Evolutionary conservation across 2,888 invertebrate genomes (phyloP).

Genomic region (Kuschelorhynchus macadamiae): DNA sequence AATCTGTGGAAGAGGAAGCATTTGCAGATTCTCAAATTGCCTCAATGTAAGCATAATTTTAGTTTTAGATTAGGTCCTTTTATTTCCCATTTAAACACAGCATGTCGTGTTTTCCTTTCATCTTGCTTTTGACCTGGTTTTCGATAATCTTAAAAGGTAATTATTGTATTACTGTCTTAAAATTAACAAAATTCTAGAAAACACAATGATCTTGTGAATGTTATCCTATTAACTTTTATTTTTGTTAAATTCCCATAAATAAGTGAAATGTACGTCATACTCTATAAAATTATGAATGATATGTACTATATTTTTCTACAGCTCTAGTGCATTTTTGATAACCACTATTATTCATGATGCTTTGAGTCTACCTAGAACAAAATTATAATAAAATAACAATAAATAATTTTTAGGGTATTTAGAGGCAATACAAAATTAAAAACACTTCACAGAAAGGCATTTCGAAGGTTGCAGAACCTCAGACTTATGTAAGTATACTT

Average conservation of each 20-base stretch:
- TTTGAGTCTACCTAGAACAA: no score
- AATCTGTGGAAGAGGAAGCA: slow-evolving; percentile 78
- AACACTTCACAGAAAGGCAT: slow-evolving; percentile 77
- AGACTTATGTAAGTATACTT: slow-evolving; percentile 76
- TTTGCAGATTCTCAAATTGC: slow-evolving; percentile 84
- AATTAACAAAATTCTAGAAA: neutral
- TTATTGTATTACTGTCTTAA: neutral
- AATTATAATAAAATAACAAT: neutral
- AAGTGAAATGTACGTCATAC: no score
- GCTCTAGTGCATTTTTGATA: no score
- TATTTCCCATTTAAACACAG: neutral
- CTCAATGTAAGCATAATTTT: slow-evolving; percentile 70
- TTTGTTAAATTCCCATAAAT: no score
- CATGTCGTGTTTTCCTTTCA: neutral
- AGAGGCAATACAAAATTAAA: slow-evolving; percentile 79
- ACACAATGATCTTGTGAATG: neutral
- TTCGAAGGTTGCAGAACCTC: slow-evolving; percentile 78
- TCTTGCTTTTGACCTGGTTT: neutral
- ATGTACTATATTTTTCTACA: no score
- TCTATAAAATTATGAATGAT: no score
- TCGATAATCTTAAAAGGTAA: no score
- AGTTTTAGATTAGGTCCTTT: no score
- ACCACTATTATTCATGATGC: neutral
- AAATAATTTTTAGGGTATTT: slow-evolving; percentile 74
- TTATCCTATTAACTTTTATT: neutral